Evolutionary conservation across 2,888 invertebrate genomes (phyloP), one percentile per base, ranked within the genome.

Genomic region (Eupithecia tripunctaria): DNA sequence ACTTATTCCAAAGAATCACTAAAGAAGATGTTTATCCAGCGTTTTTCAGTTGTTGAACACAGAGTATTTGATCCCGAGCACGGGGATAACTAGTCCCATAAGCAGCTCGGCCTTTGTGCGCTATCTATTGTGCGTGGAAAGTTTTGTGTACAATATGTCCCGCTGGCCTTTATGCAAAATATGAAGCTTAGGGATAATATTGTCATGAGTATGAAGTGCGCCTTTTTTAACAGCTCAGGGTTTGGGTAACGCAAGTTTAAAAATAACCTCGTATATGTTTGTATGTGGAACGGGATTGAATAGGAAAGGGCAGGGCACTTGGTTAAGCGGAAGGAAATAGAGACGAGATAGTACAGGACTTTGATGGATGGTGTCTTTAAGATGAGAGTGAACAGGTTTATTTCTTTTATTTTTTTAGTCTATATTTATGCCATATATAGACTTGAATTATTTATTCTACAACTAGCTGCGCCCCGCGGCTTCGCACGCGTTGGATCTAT

Each of bases 41-140:
- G 36, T 36, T 36, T 60, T 63, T 63, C 62, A 63, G 62, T 32
- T 63, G 62, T 63, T 63, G 62, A 63, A 18, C 62, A 64, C 64
- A 25, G 63, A 38, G 64, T 64, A 29, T 60, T 64, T 38, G 64
- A 38, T 64, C 64, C 64, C 36, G 36, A 8, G 60, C 8, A 15
- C 15, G 21, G 64, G 64, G 64, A 25, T 64, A 64, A 64, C 64
- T 38, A 64, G 64, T 41, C 1, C 64, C 64, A 18, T 60, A 29
- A 60, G 60, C 18, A 60, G 29, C 4, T 21, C 56, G 56, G 25
- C 56, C 56, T 25, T 56, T 56, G 56, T 56, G 25, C 25, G 25
- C 7, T 14, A 14, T 60, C 60, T 32, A n/a, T 63, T 63, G 62
- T 63, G 32, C 32, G 62, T 29, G 62, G 62, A 32, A 63, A 32